Evolutionary conservation across 30 jellyfish, hydroid and myxozoan genomes (phyloP).

Genomic region (Cassiopea andromeda): DNA sequence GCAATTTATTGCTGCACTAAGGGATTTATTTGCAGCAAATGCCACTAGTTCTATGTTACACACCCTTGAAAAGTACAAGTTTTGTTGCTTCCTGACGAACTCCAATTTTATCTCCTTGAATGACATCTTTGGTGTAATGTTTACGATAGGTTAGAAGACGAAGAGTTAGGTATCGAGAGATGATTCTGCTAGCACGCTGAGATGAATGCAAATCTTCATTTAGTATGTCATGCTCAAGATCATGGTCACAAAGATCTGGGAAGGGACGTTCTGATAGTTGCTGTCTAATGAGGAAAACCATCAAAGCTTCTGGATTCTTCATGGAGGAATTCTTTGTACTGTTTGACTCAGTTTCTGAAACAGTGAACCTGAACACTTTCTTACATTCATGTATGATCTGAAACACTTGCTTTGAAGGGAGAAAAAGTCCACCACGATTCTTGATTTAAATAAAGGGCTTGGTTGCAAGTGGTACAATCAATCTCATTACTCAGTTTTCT

Average conservation of each 20-base stretch:
- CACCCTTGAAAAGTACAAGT: slow-evolving; percentile 26
- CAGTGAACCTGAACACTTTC: slow-evolving; percentile 34
- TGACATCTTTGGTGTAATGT: slow-evolving; percentile 17
- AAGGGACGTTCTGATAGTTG: slow-evolving; percentile 1
- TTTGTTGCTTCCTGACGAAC: slow-evolving; percentile 28
- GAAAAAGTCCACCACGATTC: slow-evolving; percentile 27
- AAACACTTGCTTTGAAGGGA: slow-evolving; percentile 10
- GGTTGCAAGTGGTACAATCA: slow-evolving; percentile 24
- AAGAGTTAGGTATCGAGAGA: not conserved
- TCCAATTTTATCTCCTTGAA: slow-evolving; percentile 12
- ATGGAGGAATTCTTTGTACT: not conserved
- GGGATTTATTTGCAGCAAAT: not conserved
- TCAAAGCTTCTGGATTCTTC: not conserved
- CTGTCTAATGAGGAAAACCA: not conserved
- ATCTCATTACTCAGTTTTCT: slow-evolving; percentile 17
- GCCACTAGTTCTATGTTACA: not conserved
- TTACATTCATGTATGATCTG: slow-evolving; percentile 1
- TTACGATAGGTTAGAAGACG: slow-evolving; percentile 25
- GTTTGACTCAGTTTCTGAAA: slow-evolving; percentile 14
- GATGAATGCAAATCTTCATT: slow-evolving; percentile 17
- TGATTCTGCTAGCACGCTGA: not conserved
- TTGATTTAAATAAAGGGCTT: slow-evolving; percentile 5
- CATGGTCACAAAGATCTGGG: slow-evolving; percentile 6
- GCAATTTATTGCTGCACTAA: not conserved
- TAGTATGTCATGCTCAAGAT: slow-evolving; percentile 4